Base-by-base conservation (phyloP, 2,797 vertebrate genomes). In the Hylomyscus alleni region DNA sequence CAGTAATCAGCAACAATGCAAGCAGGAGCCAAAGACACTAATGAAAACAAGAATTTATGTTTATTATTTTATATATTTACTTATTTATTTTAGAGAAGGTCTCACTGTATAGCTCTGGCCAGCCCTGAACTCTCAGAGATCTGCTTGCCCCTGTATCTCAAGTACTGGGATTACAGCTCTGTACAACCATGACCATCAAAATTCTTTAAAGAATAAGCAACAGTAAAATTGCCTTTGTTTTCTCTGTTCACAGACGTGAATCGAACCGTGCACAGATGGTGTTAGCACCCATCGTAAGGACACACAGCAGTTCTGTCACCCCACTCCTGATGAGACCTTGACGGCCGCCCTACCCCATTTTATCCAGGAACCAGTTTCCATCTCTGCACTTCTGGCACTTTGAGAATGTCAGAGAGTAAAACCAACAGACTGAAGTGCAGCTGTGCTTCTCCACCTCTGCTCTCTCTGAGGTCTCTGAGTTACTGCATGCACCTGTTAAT, bases 311-410 rank as follows among this genome's bases (percentile, higher is more conserved):
- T 37, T 19, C 40, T 15, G 14, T 10, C 2, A 50, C 19, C 67
- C 20, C 20, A 2, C 26, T 56, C 60, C 31, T 24, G 6, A 17
- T n/a, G 8, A 47, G 24, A 12, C 19, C n/a, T 50, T 80, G 15
- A 47, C 0, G n/a, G 20, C 26, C 13, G 22, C 0, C 4, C 85
- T 62, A 31, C 15, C 44, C 24, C 17, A 3, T 0, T 44, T 72
- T 81, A 87, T 26, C 29, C 40, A 22, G 54, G 40, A 58, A 44
- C 17, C 5, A n/a, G 9, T 26, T 95, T 69, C 54, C 40, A 75
- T 40, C 29, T 24, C 12, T 24, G 13, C 0, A 17, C 3, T 34
- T n/a, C 65, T 77, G 20, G 52, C 17, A 52, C 83, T 72, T 34
- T 34, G 19, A 95, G 83, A 80, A 88, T 2, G 13, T 60, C 60